phyloP scores from a whole-genome alignment of 2,113 vertebrate genomes.

The Anser brachyrhynchus region DNA sequence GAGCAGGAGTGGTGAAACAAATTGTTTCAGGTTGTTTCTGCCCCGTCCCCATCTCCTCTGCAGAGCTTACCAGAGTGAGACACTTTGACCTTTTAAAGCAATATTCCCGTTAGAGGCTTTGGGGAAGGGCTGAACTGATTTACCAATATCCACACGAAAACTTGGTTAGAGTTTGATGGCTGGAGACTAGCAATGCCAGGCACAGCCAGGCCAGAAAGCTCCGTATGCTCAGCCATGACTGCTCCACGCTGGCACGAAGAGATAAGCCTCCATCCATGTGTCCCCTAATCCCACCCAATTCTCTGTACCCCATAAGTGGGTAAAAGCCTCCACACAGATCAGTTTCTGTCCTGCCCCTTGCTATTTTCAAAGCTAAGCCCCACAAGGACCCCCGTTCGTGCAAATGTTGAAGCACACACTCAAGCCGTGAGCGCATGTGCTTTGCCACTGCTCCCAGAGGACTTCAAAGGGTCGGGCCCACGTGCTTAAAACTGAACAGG shows the following conservation, averaged over 20 bases:
- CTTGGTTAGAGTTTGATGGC: background rate
- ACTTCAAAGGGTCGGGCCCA: constrained; percentile 44
- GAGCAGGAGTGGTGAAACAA: background rate
- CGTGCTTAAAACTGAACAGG: constrained; percentile 55
- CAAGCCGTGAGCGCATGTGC: background rate
- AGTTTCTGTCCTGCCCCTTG: background rate
- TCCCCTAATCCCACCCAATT: background rate
- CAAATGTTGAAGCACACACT: background rate
- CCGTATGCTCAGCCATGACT: rapidly evolving
- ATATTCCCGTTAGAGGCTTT: background rate
- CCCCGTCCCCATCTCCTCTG: background rate
- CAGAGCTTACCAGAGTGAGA: background rate
- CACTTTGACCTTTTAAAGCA: background rate
- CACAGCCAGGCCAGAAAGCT: background rate
- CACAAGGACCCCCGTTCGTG: background rate
- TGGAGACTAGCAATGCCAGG: background rate
- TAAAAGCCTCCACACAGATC: background rate
- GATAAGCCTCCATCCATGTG: background rate
- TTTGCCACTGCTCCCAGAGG: constrained; percentile 21
- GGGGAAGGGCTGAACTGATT: background rate
- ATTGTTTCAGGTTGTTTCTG: background rate
- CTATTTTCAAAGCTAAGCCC: background rate
- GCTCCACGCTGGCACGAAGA: background rate
- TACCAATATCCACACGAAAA: background rate
- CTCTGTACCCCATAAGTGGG: background rate